phyloP scores from a whole-genome alignment of 2,113 vertebrate genomes.

The Pygoscelis antarcticus region DNA sequence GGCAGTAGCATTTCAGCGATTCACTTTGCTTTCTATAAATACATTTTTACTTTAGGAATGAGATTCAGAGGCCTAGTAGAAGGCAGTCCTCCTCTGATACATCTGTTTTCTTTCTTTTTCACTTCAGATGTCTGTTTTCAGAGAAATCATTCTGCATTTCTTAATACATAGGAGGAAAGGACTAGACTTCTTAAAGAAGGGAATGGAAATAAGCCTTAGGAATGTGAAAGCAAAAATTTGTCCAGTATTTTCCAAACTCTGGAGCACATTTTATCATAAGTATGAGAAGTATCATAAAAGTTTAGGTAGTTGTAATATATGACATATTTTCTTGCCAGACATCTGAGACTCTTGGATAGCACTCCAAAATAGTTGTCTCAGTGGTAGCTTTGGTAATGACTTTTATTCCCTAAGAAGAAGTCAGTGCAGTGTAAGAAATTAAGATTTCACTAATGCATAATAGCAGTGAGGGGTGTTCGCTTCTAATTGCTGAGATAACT shows the following conservation, averaged over 20 bases:
- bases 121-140: neutral
- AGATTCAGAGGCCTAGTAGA: neutral
- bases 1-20: neutral
- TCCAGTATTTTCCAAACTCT: neutral
- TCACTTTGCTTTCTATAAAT: neutral
- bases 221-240: neutral
- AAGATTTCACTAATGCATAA: neutral
- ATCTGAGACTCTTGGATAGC: constrained; percentile 2
- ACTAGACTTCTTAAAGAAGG: neutral
- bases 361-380: neutral
- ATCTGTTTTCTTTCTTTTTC: neutral
- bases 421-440: neutral
- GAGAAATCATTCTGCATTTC: neutral
- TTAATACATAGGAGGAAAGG: neutral
- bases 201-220: neutral
- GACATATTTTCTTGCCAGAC: constrained; percentile 23
- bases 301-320: constrained; percentile 19
- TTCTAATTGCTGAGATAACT: neutral
- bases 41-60: neutral
- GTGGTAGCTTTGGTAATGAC: neutral
- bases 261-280: neutral
- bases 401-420: neutral
- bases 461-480: neutral
- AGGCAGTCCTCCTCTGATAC: neutral
- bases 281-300: neutral